Percentiles rank a stretch among this genome's conserved stretches.
These are phyloP conservation scores for Entomyzon cyanotis DNA, from an alignment of 2,113 vertebrate species.

Conservation along the genomic window DNA sequence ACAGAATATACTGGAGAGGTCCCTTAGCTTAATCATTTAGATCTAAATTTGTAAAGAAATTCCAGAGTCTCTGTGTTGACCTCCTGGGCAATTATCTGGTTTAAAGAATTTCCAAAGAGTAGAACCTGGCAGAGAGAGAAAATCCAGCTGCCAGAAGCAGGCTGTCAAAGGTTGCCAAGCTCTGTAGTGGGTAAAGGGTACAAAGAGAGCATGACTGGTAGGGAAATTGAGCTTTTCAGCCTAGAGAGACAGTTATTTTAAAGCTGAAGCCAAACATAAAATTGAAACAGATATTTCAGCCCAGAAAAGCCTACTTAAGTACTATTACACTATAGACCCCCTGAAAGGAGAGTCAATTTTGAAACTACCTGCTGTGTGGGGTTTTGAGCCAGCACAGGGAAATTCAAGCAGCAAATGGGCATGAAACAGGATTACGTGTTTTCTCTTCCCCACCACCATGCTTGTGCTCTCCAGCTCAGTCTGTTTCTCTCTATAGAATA, in stretches of 20 bases:
- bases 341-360: constrained; percentile 9
- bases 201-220: constrained; percentile 5
- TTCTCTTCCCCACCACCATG: background rate
- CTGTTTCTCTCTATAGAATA: background rate
- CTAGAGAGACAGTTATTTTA: background rate
- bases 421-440: constrained; percentile 11
- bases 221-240: constrained; percentile 37
- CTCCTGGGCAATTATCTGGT: background rate
- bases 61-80: background rate
- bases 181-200: background rate
- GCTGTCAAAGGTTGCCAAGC: background rate
- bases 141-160: background rate
- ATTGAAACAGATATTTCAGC: constrained; percentile 5
- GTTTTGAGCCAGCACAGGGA: background rate
- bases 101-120: background rate
- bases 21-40: background rate
- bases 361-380: background rate
- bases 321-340: background rate
- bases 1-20: background rate
- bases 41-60: background rate
- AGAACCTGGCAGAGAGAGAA: background rate
- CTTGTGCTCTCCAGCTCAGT: background rate
- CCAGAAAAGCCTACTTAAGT: constrained; percentile 16
- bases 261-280: constrained; percentile 13
- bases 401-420: constrained; percentile 8